phyloP scores from a whole-genome alignment of 2,888 invertebrate genomes.

The Caenorhabditis zanzibari region DNA sequence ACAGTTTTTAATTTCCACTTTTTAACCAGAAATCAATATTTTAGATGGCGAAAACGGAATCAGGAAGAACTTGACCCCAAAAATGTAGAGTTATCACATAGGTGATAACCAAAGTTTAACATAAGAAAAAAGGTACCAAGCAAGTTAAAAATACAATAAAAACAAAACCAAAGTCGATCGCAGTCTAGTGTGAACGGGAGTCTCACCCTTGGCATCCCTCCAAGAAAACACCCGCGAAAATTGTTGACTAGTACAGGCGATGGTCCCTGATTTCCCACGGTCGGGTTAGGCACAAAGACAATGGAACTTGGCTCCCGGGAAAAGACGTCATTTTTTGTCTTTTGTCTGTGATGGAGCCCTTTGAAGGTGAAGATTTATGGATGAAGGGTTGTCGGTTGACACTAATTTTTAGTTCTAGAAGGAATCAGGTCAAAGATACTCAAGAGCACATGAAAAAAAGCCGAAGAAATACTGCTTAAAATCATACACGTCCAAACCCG shows the following conservation, averaged over 20 bases:
- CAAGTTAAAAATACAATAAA: not conserved
- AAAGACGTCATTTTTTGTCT: not conserved
- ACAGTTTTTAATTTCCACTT: too few species aligned
- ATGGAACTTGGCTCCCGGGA: slow-evolving; percentile 24
- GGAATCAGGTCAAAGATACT: not conserved
- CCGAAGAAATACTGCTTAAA: too few species aligned
- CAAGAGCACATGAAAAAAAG: too few species aligned
- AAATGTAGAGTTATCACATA: not conserved
- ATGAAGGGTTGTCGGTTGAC: not conserved
- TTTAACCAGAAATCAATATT: too few species aligned
- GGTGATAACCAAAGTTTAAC: not conserved
- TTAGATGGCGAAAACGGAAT: too few species aligned
- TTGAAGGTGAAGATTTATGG: not conserved
- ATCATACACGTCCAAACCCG: too few species aligned
- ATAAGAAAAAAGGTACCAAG: not conserved
- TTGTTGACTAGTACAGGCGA: not conserved
- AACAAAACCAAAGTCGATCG: not conserved
- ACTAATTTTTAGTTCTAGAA: not conserved
- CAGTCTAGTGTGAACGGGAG: slow-evolving; percentile 14
- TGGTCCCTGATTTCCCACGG: slow-evolving; percentile 8
- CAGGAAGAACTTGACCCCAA: too few species aligned
- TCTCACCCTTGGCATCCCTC: too few species aligned
- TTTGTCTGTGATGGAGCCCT: not conserved
- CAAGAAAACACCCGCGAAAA: too few species aligned
- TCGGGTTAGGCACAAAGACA: not conserved